Evolutionary conservation across 35 echinoderm and acorn worm genomes (phyloP).

Genomic region (Apostichopus japonicus): DNA sequence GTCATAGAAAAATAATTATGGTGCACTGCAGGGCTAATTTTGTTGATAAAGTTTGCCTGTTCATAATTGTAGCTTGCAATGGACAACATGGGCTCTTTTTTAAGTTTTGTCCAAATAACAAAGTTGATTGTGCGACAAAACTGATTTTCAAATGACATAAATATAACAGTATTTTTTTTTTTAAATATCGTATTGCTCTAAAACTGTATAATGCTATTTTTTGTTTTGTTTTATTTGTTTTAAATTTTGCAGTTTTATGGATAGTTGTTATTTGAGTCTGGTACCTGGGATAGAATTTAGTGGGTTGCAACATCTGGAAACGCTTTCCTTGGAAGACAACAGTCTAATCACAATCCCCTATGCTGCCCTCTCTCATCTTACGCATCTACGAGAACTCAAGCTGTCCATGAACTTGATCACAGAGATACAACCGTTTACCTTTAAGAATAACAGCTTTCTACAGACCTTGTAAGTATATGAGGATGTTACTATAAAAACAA

Average conservation of each 20-base stretch:
- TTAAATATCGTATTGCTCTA: too few relatives aligned
- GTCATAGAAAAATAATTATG: too few relatives aligned
- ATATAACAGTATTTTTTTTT: too few relatives aligned
- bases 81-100: too few relatives aligned
- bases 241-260: conserved; percentile 44
- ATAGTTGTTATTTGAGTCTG: neutral
- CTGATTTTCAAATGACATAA: too few relatives aligned
- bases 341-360: conserved; percentile 6
- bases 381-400: neutral
- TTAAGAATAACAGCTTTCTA: conserved; percentile 21
- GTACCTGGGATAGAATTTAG: neutral
- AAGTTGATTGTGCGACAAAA: too few relatives aligned
- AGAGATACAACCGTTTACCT: neutral
- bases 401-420: conserved; percentile 17
- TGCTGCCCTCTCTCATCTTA: conserved; percentile 21
- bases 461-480: conserved; percentile 29
- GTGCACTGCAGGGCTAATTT: too few relatives aligned
- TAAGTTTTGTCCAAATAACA: too few relatives aligned
- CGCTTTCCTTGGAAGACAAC: conserved; percentile 8
- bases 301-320: neutral
- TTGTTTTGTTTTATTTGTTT: neutral
- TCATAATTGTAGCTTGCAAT: too few relatives aligned
- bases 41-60: too few relatives aligned
- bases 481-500: too few relatives aligned
- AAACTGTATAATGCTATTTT: too few relatives aligned